Percentiles rank a stretch among this genome's conserved stretches.
phyloP scores from a whole-genome alignment of 2,797 vertebrate genomes.

The Carapus acus region DNA sequence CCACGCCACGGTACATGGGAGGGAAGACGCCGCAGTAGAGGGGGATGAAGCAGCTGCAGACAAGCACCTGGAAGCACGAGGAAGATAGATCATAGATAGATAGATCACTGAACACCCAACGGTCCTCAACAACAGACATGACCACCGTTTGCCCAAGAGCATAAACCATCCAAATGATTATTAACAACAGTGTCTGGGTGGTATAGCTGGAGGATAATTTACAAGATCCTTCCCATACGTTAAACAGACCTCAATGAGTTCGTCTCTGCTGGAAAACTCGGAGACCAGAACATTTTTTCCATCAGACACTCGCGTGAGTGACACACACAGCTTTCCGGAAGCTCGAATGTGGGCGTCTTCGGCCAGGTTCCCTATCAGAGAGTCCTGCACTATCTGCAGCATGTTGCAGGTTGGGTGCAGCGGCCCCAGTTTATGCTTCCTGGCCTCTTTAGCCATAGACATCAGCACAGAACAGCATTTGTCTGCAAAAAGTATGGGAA shows the following conservation, averaged over 20 bases:
- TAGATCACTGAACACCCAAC: not conserved
- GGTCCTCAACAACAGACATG: not conserved
- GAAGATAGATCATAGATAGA: not conserved
- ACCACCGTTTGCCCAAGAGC: too few species aligned
- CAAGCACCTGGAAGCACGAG: conserved; percentile 75
- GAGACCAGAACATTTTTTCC: conserved; percentile 82
- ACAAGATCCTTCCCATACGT: too few species aligned
- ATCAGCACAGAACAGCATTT: conserved; percentile 69
- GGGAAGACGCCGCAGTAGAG: conserved; percentile 82
- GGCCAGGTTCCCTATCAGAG: conserved; percentile 68
- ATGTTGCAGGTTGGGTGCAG: conserved; percentile 80
- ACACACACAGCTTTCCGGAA: conserved; percentile 76
- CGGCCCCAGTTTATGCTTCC: conserved; percentile 72
- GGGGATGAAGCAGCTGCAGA: conserved; percentile 86
- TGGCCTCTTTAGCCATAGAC: conserved; percentile 66
- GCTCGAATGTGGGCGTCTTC: conserved; percentile 74
- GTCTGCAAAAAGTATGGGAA: conserved; percentile 51
- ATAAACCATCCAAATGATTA: too few species aligned
- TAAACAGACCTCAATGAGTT: conserved; percentile 79
- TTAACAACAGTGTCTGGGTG: too few species aligned
- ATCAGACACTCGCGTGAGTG: conserved; percentile 82
- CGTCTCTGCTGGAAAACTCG: conserved; percentile 81
- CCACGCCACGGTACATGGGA: conserved; percentile 83
- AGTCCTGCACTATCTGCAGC: conserved; percentile 62
- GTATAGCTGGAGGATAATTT: too few species aligned